These are phyloP conservation scores for Dipodomys spectabilis DNA, from an alignment of 2,113 vertebrate species.

Conservation along the genomic window DNA sequence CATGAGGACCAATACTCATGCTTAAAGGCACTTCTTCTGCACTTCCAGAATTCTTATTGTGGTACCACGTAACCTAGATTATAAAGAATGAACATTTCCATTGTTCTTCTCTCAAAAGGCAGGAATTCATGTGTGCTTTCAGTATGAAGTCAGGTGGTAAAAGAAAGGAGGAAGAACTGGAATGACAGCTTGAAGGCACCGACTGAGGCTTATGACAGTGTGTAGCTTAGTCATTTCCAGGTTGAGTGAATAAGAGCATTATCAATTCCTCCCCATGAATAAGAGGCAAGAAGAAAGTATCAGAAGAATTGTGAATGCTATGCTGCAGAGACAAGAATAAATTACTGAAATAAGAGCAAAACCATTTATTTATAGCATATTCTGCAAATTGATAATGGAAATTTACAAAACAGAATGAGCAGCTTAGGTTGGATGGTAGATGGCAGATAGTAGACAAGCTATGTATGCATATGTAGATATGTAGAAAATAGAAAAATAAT, in stretches of 20 bases:
- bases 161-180: not conserved
- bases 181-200: not conserved
- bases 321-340: not conserved
- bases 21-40: not conserved
- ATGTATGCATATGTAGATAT: too few relatives aligned
- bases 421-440: not conserved
- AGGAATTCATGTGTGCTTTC: not conserved
- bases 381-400: not conserved
- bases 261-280: not conserved
- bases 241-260: not conserved
- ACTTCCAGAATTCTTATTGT: not conserved
- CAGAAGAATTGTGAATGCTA: not conserved
- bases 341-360: not conserved
- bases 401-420: not conserved
- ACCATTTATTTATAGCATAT: not conserved
- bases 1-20: fast-evolving
- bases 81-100: not conserved
- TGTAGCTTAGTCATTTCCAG: not conserved
- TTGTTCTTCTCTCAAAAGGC: not conserved
- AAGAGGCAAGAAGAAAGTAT: not conserved
- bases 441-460: not conserved
- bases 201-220: not conserved
- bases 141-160: not conserved
- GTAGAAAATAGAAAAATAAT: not conserved
- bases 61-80: not conserved